Conservation (phyloP, 1,140 invertebrate genomes). For the Sinonovacula constricta region DNA sequence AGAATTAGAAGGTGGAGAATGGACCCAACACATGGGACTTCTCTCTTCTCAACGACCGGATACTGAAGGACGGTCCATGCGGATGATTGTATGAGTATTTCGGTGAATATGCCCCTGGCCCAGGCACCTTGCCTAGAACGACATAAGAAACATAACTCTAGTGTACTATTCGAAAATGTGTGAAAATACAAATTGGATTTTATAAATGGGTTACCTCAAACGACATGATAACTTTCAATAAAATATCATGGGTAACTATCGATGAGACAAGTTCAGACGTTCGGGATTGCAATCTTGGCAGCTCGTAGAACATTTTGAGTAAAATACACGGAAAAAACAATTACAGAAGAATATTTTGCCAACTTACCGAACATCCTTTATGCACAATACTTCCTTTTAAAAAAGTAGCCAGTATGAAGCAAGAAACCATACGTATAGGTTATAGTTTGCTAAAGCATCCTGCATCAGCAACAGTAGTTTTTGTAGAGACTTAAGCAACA, state of each 20-base stretch:
- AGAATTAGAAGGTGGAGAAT: conserved; percentile 78
- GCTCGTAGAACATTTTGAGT: too few species aligned
- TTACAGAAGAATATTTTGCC: too few species aligned
- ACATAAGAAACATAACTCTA: conserved; percentile 27
- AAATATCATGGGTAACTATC: neutral
- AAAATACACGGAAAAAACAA: too few species aligned
- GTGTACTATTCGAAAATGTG: too few species aligned
- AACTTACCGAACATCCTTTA: too few species aligned
- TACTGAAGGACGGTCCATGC: conserved; percentile 62
- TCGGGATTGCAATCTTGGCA: too few species aligned
- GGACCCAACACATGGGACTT: conserved; percentile 73
- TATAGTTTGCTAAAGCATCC: too few species aligned
- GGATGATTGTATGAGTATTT: conserved; percentile 34
- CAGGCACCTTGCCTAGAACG: conserved; percentile 64
- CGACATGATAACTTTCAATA: neutral
- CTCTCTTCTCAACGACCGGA: conserved; percentile 63
- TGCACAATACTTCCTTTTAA: too few species aligned
- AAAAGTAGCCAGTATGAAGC: too few species aligned
- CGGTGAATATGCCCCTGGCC: conserved; percentile 66
- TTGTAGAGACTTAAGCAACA: too few species aligned
- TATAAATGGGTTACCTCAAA: neutral
- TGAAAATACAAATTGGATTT: neutral
- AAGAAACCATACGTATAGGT: too few species aligned
- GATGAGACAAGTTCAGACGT: neutral
- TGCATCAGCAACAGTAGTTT: too few species aligned